Conservation (phyloP, 2,888 invertebrate species). For the Kryphioiulus occultus region DNA sequence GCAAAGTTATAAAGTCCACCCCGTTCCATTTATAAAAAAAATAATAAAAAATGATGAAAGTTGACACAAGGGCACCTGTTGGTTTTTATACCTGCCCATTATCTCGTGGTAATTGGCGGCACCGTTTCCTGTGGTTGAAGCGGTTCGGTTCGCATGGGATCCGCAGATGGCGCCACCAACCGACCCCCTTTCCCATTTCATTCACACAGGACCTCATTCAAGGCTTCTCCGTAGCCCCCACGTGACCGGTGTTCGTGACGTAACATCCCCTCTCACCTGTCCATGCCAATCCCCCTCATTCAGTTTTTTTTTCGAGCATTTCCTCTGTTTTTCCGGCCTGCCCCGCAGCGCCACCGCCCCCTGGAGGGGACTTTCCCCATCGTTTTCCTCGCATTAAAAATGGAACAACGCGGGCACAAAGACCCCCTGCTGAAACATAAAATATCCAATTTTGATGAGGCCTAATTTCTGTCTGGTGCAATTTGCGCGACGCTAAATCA, state of each 20-base stretch:
- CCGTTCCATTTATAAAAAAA: no score
- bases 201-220: no score
- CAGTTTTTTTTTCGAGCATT: background rate
- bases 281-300: background rate
- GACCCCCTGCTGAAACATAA: background rate
- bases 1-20: no score
- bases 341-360: background rate
- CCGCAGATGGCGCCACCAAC: slow-evolving; percentile 13
- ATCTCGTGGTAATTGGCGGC: no score
- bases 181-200: background rate
- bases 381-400: background rate
- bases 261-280: background rate
- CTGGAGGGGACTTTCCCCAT: background rate
- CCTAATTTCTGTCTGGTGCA: background rate
- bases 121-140: background rate
- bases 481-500: background rate
- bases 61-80: no score
- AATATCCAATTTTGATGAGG: background rate
- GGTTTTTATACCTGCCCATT: no score
- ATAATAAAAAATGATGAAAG: no score
- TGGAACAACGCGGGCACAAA: background rate
- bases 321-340: slow-evolving; percentile 11
- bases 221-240: background rate
- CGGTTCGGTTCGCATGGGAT: background rate
- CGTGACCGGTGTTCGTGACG: background rate